Base-by-base conservation (phyloP, 2,888 invertebrate species). In the Callyntrura sp. region DNA sequence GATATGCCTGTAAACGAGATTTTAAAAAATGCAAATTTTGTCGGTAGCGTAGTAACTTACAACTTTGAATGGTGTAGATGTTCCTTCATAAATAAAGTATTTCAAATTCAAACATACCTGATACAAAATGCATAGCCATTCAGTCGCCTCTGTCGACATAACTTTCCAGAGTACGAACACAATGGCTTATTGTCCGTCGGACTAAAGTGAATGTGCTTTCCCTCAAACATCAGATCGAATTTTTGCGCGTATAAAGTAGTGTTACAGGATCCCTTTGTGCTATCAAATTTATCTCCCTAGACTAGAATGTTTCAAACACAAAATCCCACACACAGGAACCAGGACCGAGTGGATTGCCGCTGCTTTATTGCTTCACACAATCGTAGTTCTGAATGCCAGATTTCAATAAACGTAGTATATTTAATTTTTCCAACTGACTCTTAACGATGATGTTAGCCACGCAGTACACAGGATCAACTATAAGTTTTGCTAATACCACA, bases 81-180 rank as follows among this genome's bases (percentile, higher is more conserved):
- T n/a, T n/a, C n/a, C n/a, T n/a, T n/a, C n/a, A n/a, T n/a, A n/a
- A 35, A 4, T 35, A 4, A 35, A 35, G 6, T 35, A 35, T 35
- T 35, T 35, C 6, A 35, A 35, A 35, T 6, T 35, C 35, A 60
- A 60, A n/a, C 20, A 17, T 94, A 93, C 95, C 95, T 93, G 48
- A 95, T 94, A 93, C 95, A 95, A 93, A 95, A 95, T 48, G 94
- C 95, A 93, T 95, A 95, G 83, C 95, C 94, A 93, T 95, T 95
- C 57, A 95, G 94, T 60, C 95, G 94, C 81, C 95, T 94, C 93
- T 95, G 95, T 89, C 95, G 95, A 94, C 95, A 95, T 91, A 95
- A 93, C 93, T 95, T 95, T 82, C 94, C 94, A 91, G 95, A 94
- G 88, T 94, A 94, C 9, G 95, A 95, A 93, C 95, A 95, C 88